Evolutionary conservation across 2,113 vertebrate species (phyloP), one percentile per base, ranked within the genome.

Genomic region (Rhea pennata): DNA sequence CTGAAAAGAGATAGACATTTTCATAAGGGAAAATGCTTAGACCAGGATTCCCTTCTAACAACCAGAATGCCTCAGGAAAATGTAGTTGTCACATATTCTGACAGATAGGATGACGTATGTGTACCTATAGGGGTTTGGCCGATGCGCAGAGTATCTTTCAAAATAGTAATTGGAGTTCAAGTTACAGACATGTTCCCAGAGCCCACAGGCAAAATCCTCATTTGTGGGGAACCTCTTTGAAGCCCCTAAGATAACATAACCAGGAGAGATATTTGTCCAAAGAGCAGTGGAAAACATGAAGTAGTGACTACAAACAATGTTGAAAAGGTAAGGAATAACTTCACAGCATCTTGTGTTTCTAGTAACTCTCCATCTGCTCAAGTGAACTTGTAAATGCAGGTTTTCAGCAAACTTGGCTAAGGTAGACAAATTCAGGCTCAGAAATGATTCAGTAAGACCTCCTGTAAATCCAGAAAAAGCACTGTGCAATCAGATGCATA

Each of bases 21-120:
- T 93, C 67, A 90, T 17, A 66, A 90, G 84, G 39, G 13, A 58
- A 72, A 85, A 82, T 27, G 33, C 44, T 67, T 80, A 72, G 46
- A 22, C 10, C n/a, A 62, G 84, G 82, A 36, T 20, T 92, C 70
- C 56, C 72, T 15, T 8, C 46, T 70, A 39, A 12, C 5, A 51
- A 17, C 40, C 1, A 5, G 20, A 81, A n/a, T n/a, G 66, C 29
- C 59, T 81, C 79, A 70, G 62, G 56, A 67, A 90, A 93, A 85
- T 4, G 17, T 46, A 7, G 4, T 39, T 0, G 0, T 40, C 1
- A 4, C 10, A 3, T 4, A 6, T 31, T 65, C 48, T 16, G 21
- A 24, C 22, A 22, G 54, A n/a, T 1, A 44, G 51, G 77, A 56
- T 50, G 67, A 23, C 4, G 8, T 1, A 3, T 5, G 9, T 14